Evolutionary conservation across 2,113 vertebrate genomes (phyloP).

Genomic region (Jacana jacana): DNA sequence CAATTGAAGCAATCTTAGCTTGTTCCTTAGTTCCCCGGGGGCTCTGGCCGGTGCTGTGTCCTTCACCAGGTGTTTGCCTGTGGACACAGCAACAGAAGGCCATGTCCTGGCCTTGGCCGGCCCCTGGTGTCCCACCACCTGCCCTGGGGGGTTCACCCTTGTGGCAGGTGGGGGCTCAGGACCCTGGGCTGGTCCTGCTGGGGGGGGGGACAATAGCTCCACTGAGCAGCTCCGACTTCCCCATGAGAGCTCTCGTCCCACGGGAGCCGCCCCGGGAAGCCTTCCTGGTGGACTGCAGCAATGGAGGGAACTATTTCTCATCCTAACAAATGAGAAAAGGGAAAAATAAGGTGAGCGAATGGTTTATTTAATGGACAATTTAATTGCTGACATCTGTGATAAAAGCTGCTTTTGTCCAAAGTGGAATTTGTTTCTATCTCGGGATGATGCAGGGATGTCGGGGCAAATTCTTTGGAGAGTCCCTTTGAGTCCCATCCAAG

Average conservation of each 20-base stretch:
- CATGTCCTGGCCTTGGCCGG: accelerated
- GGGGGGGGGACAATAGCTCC: too few relatives aligned
- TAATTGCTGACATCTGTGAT: constrained; percentile 62
- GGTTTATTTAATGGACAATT: neutral
- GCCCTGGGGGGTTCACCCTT: neutral
- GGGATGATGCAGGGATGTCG: constrained; percentile 21
- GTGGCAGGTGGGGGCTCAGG: accelerated
- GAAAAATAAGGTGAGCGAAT: constrained; percentile 21
- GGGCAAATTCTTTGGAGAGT: constrained; percentile 54
- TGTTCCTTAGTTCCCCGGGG: accelerated
- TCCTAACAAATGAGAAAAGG: neutral
- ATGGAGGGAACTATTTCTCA: neutral
- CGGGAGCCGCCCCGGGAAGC: neutral
- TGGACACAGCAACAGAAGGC: accelerated
- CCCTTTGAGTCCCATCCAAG: constrained; percentile 60
- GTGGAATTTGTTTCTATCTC: constrained; percentile 30
- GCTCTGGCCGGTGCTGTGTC: neutral
- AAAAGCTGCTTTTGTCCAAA: neutral
- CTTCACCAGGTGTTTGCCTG: accelerated
- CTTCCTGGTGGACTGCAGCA: neutral
- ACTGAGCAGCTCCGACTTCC: accelerated
- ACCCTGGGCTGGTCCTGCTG: accelerated
- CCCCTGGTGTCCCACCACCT: accelerated
- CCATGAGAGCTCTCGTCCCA: accelerated
- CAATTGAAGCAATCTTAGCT: neutral